phyloP scores from a whole-genome alignment of 2,113 vertebrate species.

The Bos javanicus region DNA sequence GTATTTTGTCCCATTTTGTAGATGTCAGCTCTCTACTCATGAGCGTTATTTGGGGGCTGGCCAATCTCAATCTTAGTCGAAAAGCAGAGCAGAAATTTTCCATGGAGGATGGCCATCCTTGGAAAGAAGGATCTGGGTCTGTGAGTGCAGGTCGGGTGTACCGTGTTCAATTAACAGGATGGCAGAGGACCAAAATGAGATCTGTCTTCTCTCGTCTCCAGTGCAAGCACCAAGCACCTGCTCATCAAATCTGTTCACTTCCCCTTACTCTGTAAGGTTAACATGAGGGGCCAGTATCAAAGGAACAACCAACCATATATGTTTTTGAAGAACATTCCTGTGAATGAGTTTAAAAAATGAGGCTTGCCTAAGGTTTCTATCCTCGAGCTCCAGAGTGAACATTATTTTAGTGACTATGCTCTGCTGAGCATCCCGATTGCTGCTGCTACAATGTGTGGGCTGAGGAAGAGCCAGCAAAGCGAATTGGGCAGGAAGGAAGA shows the following conservation, averaged over 20 bases:
- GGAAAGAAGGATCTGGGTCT: background rate
- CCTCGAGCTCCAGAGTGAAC: background rate
- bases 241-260: conserved; percentile 26
- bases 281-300: background rate
- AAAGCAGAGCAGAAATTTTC: background rate
- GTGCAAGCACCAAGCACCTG: background rate
- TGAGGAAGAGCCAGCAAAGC: background rate
- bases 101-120: background rate
- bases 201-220: background rate
- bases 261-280: background rate
- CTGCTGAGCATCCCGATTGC: background rate
- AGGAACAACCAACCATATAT: background rate
- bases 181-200: background rate
- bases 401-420: background rate
- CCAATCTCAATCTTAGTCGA: background rate
- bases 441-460: background rate
- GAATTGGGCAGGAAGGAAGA: background rate
- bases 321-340: background rate
- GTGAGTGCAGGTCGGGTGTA: background rate
- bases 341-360: background rate
- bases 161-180: background rate
- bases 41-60: background rate
- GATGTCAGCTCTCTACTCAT: background rate
- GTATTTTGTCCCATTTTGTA: background rate
- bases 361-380: background rate